Conservation (phyloP, 2,113 vertebrate species). For the Albula glossodonta region DNA sequence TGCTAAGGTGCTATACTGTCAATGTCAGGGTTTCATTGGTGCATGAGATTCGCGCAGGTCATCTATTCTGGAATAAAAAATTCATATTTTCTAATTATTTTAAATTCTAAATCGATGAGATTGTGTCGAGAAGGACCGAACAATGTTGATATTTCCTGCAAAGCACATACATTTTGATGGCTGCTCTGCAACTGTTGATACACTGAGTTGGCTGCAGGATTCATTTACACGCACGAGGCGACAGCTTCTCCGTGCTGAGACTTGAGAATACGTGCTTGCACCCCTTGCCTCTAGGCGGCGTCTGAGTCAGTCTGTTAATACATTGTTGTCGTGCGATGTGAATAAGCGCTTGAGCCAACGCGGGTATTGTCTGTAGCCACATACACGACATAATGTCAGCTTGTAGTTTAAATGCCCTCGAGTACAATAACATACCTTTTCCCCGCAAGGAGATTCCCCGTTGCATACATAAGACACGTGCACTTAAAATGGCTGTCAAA, state of each 20-base stretch:
- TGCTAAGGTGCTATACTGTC: too few relatives aligned
- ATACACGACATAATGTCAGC: neutral
- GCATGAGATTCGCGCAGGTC: neutral
- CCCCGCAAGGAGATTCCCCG: neutral
- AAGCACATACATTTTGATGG: too few relatives aligned
- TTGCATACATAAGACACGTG: neutral
- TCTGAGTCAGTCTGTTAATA: neutral
- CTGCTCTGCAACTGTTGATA: too few relatives aligned
- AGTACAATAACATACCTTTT: neutral
- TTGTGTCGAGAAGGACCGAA: too few relatives aligned
- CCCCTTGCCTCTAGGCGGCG: constrained; percentile 1
- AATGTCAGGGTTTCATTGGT: neutral
- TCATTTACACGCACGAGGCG: too few relatives aligned
- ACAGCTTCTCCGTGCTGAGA: neutral
- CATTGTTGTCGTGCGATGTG: neutral
- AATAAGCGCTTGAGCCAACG: neutral
- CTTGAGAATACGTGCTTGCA: neutral
- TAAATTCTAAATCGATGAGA: too few relatives aligned
- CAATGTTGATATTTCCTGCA: too few relatives aligned
- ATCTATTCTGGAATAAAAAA: too few relatives aligned
- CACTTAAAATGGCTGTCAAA: constrained; percentile 33
- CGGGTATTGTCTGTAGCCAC: neutral
- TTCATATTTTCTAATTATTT: too few relatives aligned
- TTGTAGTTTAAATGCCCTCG: neutral
- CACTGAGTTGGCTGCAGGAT: too few relatives aligned